Evolutionary conservation across 2,113 vertebrate genomes (phyloP).

Genomic region (Andinoacara biseriatus): DNA sequence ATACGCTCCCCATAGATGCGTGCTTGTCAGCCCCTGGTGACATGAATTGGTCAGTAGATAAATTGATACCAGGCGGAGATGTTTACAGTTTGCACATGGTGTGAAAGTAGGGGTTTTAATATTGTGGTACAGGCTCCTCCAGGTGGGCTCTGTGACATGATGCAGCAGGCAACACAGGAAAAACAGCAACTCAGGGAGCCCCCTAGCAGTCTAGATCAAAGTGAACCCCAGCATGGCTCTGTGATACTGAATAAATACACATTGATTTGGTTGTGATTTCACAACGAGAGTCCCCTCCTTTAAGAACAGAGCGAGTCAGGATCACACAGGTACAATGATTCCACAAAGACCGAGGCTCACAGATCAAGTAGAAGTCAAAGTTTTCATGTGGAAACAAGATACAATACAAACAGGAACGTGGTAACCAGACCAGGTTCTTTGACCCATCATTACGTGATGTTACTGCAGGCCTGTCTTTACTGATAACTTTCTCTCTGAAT

Average conservation of each 20-base stretch:
- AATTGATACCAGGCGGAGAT: conserved; percentile 71
- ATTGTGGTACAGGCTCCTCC: conserved; percentile 60
- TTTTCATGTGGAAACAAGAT: conserved; percentile 20
- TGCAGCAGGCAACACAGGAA: conserved; percentile 79
- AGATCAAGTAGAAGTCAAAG: conserved; percentile 28
- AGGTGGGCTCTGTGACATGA: conserved; percentile 82
- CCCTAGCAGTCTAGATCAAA: conserved; percentile 84
- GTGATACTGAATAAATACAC: conserved; percentile 85
- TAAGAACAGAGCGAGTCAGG: conserved; percentile 41
- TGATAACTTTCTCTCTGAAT: conserved; percentile 9
- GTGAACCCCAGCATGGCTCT: conserved; percentile 81
- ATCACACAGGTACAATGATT: conserved; percentile 51
- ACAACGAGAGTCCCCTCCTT: conserved; percentile 36
- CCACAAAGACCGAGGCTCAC: conserved; percentile 37
- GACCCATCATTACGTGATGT: background rate
- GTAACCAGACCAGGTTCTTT: background rate
- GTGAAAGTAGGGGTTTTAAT: conserved; percentile 57
- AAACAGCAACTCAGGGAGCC: conserved; percentile 68
- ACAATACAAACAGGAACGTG: background rate
- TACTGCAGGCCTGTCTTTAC: background rate
- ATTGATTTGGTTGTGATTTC: conserved; percentile 81
- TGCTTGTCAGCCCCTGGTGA: conserved; percentile 53
- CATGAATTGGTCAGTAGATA: conserved; percentile 59
- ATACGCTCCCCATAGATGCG: conserved; percentile 37
- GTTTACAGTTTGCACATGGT: conserved; percentile 68